Base-by-base conservation (phyloP, 2,888 invertebrate species). In the Chymomyza caudatula region DNA sequence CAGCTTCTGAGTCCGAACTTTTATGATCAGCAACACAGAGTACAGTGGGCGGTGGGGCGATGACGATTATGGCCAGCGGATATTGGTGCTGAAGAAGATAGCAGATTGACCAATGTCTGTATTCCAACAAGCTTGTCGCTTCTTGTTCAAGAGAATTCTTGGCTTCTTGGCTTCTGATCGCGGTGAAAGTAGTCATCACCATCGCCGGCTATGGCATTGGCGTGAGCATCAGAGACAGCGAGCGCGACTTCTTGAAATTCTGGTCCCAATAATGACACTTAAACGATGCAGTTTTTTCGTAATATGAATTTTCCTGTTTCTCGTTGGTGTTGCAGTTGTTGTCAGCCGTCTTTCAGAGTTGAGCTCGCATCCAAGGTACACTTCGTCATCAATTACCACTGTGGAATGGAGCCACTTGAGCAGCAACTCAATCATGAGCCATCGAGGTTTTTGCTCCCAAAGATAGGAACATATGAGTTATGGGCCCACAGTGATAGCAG, bases 211-310 rank as follows among this genome's bases (percentile, higher is more conserved):
- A 19, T 60, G 65, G 44, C 63, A 52, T 19, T n/a, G 60, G 58
- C 53, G 66, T 70, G 67, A 60, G 62, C 67, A 61, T 37, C 25
- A 59, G 68, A 68, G 70, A 54, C 77, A 70, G 66, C 73, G 52
- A 68, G 83, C 67, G 68, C 70, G 70, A 74, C 81, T 80, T 78
- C 84, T 84, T 84, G 76, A 78, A 81, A 76, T 81, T 84, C 80
- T 80, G 80, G 84, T 84, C 80, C 78, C 80, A 84, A 80, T 80
- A 80, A 80, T 80, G 82, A 80, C 80, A 80, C 84, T 84, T 84
- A 84, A 84, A 78, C 84, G 81, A 84, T 80, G 84, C 84, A 81
- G 64, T 76, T 84, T 80, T 80, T 80, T 80, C 77, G 80, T 84
- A 84, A 84, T 80, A 80, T 78, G 84, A 80, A 80, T 81, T 84